A percentile compares a stretch with the other conserved stretches of the same genome.
These are phyloP conservation scores for Xanthia togata DNA, from an alignment of 2,888 invertebrate genomes.

Conservation along the genomic window DNA sequence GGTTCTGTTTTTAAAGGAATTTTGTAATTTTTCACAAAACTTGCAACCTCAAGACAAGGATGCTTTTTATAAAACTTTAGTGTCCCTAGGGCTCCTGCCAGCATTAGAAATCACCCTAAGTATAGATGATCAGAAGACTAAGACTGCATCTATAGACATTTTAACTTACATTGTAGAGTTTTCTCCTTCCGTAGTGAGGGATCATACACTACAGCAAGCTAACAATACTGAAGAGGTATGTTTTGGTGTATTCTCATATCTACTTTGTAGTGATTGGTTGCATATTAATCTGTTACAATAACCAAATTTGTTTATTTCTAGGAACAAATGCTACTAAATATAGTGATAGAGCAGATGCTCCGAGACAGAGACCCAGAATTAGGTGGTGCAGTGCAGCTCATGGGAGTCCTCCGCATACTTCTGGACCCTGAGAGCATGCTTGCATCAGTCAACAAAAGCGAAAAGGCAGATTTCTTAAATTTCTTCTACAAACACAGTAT, in stretches of 20 bases:
- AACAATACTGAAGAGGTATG: constrained; percentile 96
- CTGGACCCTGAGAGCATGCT: constrained; percentile 99
- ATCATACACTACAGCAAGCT: constrained; percentile 98
- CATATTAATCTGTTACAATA: constrained; percentile 7
- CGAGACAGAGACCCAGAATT: constrained; percentile 99
- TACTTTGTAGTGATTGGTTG: neutral
- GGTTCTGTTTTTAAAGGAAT: constrained; percentile 99
- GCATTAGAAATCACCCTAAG: constrained; percentile 97
- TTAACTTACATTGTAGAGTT: constrained; percentile 99
- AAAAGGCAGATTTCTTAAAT: constrained; percentile 99
- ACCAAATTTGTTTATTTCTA: constrained; percentile 78
- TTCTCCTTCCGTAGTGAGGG: constrained; percentile 98
- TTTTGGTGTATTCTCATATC: constrained; percentile 28
- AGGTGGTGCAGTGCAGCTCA: constrained; percentile 98
- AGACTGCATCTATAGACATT: constrained; percentile 99
- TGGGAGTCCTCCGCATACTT: constrained; percentile 97
- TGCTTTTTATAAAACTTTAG: constrained; percentile 98
- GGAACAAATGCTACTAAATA: constrained; percentile 98
- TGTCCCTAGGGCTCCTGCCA: constrained; percentile 96
- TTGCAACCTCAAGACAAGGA: constrained; percentile 99
- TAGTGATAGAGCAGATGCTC: constrained; percentile 99
- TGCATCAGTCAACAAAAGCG: constrained; percentile 97
- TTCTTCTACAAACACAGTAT: constrained; percentile 99
- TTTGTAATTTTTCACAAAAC: constrained; percentile 99
- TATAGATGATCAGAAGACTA: constrained; percentile 98